Evolutionary conservation across 2,888 invertebrate genomes (phyloP), one percentile per base, ranked within the genome.

Genomic region (Cataglyphis altisquamis): DNA sequence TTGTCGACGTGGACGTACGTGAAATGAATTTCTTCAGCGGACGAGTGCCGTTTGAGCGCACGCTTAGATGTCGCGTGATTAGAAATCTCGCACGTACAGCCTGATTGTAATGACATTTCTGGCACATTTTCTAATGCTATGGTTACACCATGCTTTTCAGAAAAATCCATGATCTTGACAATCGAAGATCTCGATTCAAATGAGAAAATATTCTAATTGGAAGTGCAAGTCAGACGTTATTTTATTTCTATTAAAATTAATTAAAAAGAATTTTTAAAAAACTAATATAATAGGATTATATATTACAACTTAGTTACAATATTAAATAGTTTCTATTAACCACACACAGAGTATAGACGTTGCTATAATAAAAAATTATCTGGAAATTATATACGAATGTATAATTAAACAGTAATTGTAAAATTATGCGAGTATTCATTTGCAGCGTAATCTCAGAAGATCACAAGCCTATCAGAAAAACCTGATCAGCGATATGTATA

Each of bases 11-110:
- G 21, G 29, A 68, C 32, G 25, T 39, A 39, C 29, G 18, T 41
- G 60, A 68, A 60, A 25, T 70, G 45, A 80, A 70, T 80, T 72
- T 80, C 78, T 70, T 60, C 45, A 9, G 36, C 52, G 10, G 60
- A 45, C 70, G 36, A 48, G 36, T 68, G 70, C 3, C 70, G 52
- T 12, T 45, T 18, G 18, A 70, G 60, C 32, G 55, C 57, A 18
- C 18, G 60, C 36, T 45, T 45, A 32, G 32, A 25, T 8, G 18
- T 62, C 18, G 36, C 12, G n/a, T 48, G 78, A 70, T 80, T 80
- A 80, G 78, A 70, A 80, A 80, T 80, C 78, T 72, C 45, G 18
- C 60, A 6, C 21, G 25, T 64, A 75, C 52, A 75, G 67, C 41
- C 6, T 25, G 39, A 77, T 32, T 60, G 29, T 78, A 57, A 78